Percentiles rank a stretch among this genome's conserved stretches.
These are phyloP conservation scores for Cyanoderma ruficeps DNA, from an alignment of 2,113 vertebrate species.

Conservation along the genomic window DNA sequence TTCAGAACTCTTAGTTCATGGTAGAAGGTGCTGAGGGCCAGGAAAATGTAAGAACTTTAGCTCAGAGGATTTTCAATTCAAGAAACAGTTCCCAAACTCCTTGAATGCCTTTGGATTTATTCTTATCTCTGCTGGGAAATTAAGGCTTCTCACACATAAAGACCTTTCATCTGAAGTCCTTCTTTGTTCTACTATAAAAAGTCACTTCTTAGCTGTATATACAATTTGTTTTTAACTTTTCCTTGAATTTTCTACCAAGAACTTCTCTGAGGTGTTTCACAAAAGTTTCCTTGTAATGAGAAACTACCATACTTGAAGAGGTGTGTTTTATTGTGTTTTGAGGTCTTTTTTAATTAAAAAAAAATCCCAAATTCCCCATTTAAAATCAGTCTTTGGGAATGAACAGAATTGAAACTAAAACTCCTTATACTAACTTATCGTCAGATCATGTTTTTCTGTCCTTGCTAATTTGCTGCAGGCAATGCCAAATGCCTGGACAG, in stretches of 20 bases:
- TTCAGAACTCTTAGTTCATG: background rate
- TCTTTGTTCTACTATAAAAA: background rate
- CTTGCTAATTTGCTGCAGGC: background rate
- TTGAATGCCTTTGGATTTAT: background rate
- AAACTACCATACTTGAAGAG: background rate
- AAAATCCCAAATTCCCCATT: background rate
- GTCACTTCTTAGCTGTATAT: background rate
- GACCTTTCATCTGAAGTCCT: background rate
- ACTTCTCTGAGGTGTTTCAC: background rate
- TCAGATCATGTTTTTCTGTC: background rate
- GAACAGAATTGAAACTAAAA: background rate
- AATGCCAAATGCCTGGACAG: background rate
- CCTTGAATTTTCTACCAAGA: background rate
- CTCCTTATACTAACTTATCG: background rate
- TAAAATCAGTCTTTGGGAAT: background rate
- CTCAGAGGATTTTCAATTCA: constrained; percentile 2
- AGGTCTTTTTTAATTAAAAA: background rate
- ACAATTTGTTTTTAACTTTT: background rate
- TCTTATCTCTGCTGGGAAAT: background rate
- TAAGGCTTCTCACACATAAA: background rate
- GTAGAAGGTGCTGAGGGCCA: background rate
- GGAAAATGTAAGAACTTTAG: background rate
- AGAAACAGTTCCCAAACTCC: background rate
- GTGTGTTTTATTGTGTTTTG: background rate
- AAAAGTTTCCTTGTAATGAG: background rate